Evolutionary conservation across 2,797 vertebrate genomes (phyloP).

Genomic region (Oryzias sinensis): DNA sequence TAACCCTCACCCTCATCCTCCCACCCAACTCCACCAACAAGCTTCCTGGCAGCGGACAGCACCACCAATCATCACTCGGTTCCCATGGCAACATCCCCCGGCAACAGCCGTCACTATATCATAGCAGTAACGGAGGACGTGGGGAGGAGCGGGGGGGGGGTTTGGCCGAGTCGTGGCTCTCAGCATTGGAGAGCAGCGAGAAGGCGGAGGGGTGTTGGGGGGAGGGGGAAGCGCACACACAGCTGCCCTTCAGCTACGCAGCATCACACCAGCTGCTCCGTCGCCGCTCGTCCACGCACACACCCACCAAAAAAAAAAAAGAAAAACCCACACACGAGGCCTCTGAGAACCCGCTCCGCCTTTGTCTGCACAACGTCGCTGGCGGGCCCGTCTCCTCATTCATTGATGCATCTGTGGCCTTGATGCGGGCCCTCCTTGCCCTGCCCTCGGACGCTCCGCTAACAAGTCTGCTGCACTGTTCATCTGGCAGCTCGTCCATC

Average conservation of each 20-base stretch:
- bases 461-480: slow-evolving; percentile 17
- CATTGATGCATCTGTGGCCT: slow-evolving; percentile 63
- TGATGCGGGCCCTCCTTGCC: slow-evolving; percentile 16
- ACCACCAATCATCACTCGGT: slow-evolving; percentile 88
- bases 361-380: slow-evolving; percentile 59
- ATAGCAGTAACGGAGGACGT: slow-evolving; percentile 75
- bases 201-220: slow-evolving; percentile 30
- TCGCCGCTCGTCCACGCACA: slow-evolving; percentile 40
- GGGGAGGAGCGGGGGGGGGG: slow-evolving; percentile 82
- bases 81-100: slow-evolving; percentile 89
- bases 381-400: slow-evolving; percentile 38
- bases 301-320: slow-evolving; percentile 36
- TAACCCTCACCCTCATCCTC: slow-evolving; percentile 54
- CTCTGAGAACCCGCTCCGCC: slow-evolving; percentile 37
- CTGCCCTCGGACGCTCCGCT: slow-evolving; percentile 57
- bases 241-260: slow-evolving; percentile 85
- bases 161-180: slow-evolving; percentile 85
- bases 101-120: slow-evolving; percentile 91
- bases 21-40: slow-evolving; percentile 77
- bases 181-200: slow-evolving; percentile 70
- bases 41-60: slow-evolving; percentile 87
- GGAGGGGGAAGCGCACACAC: slow-evolving; percentile 64
- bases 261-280: slow-evolving; percentile 88
- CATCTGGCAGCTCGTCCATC: slow-evolving; percentile 33
- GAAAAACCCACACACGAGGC: slow-evolving; percentile 23